Conservation (phyloP, 2,888 invertebrate species). For the Drosophila greeni region DNA sequence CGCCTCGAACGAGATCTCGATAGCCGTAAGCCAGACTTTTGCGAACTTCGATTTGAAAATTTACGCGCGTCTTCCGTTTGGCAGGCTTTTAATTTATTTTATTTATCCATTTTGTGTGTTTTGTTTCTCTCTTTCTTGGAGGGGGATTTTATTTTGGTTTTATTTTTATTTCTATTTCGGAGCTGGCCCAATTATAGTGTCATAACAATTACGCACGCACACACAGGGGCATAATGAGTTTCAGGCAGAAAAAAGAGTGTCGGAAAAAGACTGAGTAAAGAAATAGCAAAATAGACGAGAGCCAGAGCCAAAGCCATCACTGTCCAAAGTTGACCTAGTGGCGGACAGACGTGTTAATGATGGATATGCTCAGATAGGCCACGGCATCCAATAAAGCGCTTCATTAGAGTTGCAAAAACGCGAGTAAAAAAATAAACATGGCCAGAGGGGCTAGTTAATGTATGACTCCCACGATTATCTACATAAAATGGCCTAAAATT, state of each 20-base stretch:
- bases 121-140: not conserved
- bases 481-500: too few species aligned
- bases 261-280: constrained; percentile 36
- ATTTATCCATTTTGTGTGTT: not conserved
- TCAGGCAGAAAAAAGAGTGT: constrained; percentile 40
- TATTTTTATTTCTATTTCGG: constrained; percentile 26
- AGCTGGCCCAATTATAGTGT: constrained; percentile 66
- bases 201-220: constrained; percentile 60
- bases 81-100: constrained; percentile 20
- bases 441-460: not conserved
- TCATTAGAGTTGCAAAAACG: constrained; percentile 59
- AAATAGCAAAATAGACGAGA: constrained; percentile 14
- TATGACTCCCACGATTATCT: constrained; percentile 14
- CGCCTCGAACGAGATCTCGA: constrained; percentile 11
- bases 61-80: constrained; percentile 52
- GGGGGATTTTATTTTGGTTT: constrained; percentile 7
- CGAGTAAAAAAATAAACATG: constrained; percentile 28
- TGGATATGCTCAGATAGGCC: constrained; percentile 65
- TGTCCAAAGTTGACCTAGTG: constrained; percentile 60
- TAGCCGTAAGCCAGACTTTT: constrained; percentile 22
- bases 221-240: constrained; percentile 49
- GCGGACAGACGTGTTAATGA: constrained; percentile 69
- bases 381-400: constrained; percentile 53
- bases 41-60: constrained; percentile 53
- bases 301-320: constrained; percentile 44